A percentile compares a stretch with the other conserved stretches of the same genome.
Evolutionary conservation across 2,888 invertebrate genomes (phyloP).

Genomic region (Caenorhabditis afra): DNA sequence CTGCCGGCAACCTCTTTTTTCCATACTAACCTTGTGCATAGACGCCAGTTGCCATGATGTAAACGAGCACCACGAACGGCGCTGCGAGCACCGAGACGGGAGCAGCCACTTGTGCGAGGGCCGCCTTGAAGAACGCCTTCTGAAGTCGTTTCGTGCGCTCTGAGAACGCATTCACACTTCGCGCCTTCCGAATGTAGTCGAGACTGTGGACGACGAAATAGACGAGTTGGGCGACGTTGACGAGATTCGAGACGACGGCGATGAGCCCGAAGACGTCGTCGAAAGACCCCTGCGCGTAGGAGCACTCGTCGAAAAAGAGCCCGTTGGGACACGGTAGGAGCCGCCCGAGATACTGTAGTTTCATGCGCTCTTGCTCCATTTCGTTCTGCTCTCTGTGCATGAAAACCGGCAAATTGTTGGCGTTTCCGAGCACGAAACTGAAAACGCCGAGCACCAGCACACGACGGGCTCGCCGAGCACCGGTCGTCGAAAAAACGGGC

Average conservation of each 20-base stretch:
- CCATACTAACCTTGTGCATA: slow-evolving; percentile 27
- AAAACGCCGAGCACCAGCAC: slow-evolving; percentile 10
- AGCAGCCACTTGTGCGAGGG: slow-evolving; percentile 21
- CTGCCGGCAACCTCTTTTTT: too few species aligned
- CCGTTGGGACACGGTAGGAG: slow-evolving; percentile 22
- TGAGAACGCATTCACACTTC: slow-evolving; percentile 5
- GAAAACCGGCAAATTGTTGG: not conserved
- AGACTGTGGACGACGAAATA: slow-evolving; percentile 26
- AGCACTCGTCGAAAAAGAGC: slow-evolving; percentile 23
- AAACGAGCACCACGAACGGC: slow-evolving; percentile 12
- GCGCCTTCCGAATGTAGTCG: slow-evolving; percentile 9
- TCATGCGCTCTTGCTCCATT: slow-evolving; percentile 4
- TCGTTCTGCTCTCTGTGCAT: not conserved
- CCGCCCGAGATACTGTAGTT: slow-evolving; percentile 6
- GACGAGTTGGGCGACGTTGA: slow-evolving; percentile 2
- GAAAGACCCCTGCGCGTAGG: slow-evolving; percentile 10
- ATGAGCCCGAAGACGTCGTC: not conserved
- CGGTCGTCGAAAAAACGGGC: not conserved
- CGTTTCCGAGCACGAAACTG: slow-evolving; percentile 23
- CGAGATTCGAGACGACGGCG: slow-evolving; percentile 4
- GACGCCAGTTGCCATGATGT: not conserved
- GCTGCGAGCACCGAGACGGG: slow-evolving; percentile 11
- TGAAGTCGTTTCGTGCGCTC: slow-evolving; percentile 19
- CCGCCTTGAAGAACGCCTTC: slow-evolving; percentile 25
- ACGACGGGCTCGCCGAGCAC: not conserved